These are phyloP conservation scores for Cygnus buccinator DNA, from an alignment of 2,113 vertebrate species.

Conservation along the genomic window DNA sequence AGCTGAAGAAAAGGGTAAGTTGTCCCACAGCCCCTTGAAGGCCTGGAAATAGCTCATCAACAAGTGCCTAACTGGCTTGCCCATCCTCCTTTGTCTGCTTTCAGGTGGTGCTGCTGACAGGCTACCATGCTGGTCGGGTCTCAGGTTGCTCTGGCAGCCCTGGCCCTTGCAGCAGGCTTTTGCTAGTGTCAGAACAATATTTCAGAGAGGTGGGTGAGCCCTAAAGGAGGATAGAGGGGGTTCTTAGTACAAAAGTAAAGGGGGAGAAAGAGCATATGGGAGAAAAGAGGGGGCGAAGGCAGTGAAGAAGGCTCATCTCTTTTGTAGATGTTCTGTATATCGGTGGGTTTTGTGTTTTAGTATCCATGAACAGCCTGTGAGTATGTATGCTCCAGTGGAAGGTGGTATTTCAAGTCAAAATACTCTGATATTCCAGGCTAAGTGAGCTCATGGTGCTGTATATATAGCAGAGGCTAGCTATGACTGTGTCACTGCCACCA, in stretches of 20 bases:
- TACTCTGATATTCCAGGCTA: conserved; percentile 19
- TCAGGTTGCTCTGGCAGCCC: neutral
- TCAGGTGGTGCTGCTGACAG: neutral
- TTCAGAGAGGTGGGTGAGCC: neutral
- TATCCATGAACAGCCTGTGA: neutral
- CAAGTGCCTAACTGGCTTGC: neutral
- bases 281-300: neutral
- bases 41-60: neutral
- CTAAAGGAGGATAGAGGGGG: neutral
- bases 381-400: neutral
- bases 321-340: neutral
- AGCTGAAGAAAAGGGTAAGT: neutral
- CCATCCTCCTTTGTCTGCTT: too few species aligned
- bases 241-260: neutral
- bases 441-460: conserved; percentile 27
- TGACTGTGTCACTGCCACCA: conserved; percentile 8
- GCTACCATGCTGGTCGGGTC: rapidly evolving
- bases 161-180: neutral
- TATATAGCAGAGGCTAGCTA: neutral
- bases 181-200: neutral
- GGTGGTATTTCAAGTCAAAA: conserved; percentile 28
- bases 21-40: neutral
- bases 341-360: neutral
- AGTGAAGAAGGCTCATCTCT: neutral
- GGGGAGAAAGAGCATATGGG: neutral